These are phyloP conservation scores for Orgyia antiqua DNA, from an alignment of 2,888 invertebrate species.

Conservation along the genomic window DNA sequence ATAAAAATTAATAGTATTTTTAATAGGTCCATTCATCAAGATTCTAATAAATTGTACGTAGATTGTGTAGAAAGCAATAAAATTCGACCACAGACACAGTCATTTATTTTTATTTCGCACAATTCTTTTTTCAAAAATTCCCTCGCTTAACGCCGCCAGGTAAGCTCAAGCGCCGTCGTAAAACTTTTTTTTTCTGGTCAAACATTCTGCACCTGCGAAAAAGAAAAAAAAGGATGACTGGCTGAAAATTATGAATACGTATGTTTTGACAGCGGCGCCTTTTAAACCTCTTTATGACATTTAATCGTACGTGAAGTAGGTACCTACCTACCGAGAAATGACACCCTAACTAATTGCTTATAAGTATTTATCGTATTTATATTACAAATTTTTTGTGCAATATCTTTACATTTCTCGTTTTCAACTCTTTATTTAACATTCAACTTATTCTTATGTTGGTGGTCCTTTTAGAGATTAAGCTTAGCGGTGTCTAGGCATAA, in stretches of 20 bases:
- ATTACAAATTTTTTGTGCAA: too few species aligned
- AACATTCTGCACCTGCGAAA: constrained; percentile 61
- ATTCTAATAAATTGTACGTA: not conserved
- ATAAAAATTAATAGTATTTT: too few species aligned
- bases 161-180: constrained; percentile 61
- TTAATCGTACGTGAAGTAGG: constrained; percentile 34
- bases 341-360: constrained; percentile 27
- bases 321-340: constrained; percentile 23
- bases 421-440: not conserved
- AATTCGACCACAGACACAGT: constrained; percentile 4
- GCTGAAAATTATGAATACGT: constrained; percentile 34
- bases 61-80: constrained; percentile 2
- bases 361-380: constrained; percentile 8
- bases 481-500: too few species aligned
- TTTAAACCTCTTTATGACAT: constrained; percentile 37
- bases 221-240: constrained; percentile 38
- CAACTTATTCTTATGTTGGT: constrained; percentile 2
- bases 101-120: constrained; percentile 17
- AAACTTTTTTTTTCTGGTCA: constrained; percentile 41
- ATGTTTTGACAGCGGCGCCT: constrained; percentile 71
- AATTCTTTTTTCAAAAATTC: constrained; percentile 18
- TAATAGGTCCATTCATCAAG: too few species aligned
- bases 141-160: constrained; percentile 27
- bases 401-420: too few species aligned
- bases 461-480: too few species aligned